Base-by-base conservation (phyloP, 1,140 invertebrate species). In the Cotesia typhae region DNA sequence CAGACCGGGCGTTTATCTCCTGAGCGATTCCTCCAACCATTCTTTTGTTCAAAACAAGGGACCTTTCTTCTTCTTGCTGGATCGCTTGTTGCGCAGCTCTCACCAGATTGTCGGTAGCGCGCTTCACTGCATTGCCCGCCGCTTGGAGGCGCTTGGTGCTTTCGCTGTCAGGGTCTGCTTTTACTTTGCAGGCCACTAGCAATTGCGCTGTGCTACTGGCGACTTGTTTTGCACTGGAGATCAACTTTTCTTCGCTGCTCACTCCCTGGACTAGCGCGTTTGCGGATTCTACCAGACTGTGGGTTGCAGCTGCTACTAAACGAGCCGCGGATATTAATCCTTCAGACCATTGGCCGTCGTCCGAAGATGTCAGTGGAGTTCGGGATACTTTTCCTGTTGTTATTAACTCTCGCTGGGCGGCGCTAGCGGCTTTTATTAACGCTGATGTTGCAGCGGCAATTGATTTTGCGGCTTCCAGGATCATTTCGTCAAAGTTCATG, bases 281-380 rank as follows among this genome's bases (percentile, higher is more conserved):
- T 52, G 98, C 98, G 3, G 97, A 96, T 87, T 99, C 98, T 63
- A 98, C 98, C 35, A 99, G 88, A 75, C 95, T 96, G 84, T 99
- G 97, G 0, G 98, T 98, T 0, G 98, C 97, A 0, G 97, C 97
- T 0, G 98, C 98, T 0, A 99, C 98, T 73, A 98, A 88, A 74
- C 96, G 89, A 1, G 98, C 97, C 0, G 98, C 98, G 0, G 96
- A 98, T 47, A 99, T 95, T 3, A 99, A 88, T 3, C 98, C 98
- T 87, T 99, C 97, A 0, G 97, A 99, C 98, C 98, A 99, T 81
- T 99, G 97, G 0, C 97, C 97, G 87, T 99, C 97, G 82, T 99
- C 96, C 0, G 94, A 96, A 38, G 92, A 94, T 12, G 91, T 93
- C 17, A 92, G 84, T 1, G 94, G 94, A 67, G 91, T 92, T 12